Percentiles rank a stretch among this genome's conserved stretches.
phyloP scores from a whole-genome alignment of 1,140 invertebrate genomes.

The Agrypnia vestita region DNA sequence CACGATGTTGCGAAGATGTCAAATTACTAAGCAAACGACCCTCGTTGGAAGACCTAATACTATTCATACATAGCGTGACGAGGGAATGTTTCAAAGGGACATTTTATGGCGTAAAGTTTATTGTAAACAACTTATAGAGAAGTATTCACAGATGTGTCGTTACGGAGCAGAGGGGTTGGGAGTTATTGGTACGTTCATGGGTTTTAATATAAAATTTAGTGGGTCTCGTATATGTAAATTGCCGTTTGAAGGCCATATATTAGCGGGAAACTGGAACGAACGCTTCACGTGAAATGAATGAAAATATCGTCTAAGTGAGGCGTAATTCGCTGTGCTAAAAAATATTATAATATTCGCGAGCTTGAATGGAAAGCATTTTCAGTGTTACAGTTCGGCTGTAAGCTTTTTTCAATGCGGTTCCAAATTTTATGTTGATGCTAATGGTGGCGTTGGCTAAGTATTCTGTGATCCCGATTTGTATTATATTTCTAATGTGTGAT shows the following conservation, averaged over 20 bases:
- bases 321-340: not conserved
- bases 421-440: no score
- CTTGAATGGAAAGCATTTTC: no score
- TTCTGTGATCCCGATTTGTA: no score
- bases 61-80: not conserved
- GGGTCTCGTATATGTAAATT: not conserved
- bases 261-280: not conserved
- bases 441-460: no score
- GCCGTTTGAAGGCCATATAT: not conserved
- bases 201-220: not conserved
- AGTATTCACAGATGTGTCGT: conserved; percentile 2
- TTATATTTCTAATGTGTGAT: no score
- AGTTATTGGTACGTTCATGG: not conserved
- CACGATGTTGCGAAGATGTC: no score
- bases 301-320: conserved; percentile 2
- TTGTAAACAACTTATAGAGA: conserved; percentile 3
- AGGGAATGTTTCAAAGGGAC: not conserved
- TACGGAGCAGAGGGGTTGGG: not conserved
- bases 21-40: no score
- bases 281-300: not conserved
- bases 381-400: no score
- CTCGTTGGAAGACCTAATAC: no score
- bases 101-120: conserved; percentile 4
- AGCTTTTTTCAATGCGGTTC: no score
- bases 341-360: not conserved